Percentiles rank a stretch among this genome's conserved stretches.
These are phyloP conservation scores for Alcedo quadribrachys DNA, from an alignment of 2,797 vertebrate genomes.

Conservation along the genomic window DNA sequence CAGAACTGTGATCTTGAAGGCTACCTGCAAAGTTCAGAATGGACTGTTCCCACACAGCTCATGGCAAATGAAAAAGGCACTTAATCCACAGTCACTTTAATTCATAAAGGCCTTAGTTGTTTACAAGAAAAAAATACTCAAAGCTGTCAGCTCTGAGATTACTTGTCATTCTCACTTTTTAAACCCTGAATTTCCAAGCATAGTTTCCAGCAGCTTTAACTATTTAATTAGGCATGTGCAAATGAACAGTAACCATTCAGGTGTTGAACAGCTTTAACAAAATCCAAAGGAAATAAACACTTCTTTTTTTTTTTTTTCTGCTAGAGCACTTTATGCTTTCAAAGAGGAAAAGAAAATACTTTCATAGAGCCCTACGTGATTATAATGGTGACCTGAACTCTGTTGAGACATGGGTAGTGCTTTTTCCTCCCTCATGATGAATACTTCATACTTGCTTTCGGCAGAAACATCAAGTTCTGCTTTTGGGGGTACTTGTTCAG, in stretches of 20 bases:
- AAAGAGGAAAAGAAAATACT: not conserved
- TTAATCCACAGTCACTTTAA: not conserved
- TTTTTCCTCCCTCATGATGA: not conserved
- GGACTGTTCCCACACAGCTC: not conserved
- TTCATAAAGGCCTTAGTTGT: not conserved
- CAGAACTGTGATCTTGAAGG: not conserved
- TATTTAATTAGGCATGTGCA: conserved; percentile 7
- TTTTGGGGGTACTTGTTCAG: not conserved
- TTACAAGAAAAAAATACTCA: not conserved
- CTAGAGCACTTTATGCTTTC: not conserved
- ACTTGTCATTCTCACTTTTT: not conserved
- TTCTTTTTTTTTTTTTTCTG: not conserved
- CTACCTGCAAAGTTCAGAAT: not conserved
- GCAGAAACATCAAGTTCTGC: not conserved
- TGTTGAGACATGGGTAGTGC: not conserved
- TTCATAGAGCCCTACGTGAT: not conserved
- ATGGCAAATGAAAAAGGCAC: accelerated
- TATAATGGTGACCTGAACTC: not conserved
- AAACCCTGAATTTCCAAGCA: not conserved
- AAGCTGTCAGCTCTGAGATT: not conserved
- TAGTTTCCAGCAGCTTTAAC: not conserved
- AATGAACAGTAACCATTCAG: not conserved
- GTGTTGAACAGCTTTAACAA: not conserved
- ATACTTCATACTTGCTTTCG: not conserved
- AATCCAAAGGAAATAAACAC: conserved; percentile 5